phyloP scores from a whole-genome alignment of 2,888 invertebrate species.

The Xylocampa areola region DNA sequence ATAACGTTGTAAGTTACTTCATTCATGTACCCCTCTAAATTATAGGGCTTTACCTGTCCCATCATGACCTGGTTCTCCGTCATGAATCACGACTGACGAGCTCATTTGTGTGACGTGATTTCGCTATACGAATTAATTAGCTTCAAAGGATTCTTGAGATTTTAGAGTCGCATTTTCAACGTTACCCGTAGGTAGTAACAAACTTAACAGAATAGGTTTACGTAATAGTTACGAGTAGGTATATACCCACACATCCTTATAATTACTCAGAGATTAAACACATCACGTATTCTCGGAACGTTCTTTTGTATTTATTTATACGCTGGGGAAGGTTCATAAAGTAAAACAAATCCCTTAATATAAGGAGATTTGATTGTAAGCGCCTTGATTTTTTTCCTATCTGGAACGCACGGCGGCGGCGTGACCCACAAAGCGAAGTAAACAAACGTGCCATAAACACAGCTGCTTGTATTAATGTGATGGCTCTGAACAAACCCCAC shows the following conservation, averaged over 20 bases:
- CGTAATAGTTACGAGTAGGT: slow-evolving; percentile 41
- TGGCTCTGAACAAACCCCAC: slow-evolving; percentile 68
- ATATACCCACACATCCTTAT: slow-evolving; percentile 18
- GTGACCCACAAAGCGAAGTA: slow-evolving; percentile 59
- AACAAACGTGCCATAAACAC: slow-evolving; percentile 69
- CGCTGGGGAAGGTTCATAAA: slow-evolving; percentile 41
- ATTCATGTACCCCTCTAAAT: slow-evolving; percentile 61
- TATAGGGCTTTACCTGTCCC: slow-evolving; percentile 60
- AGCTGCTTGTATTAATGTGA: slow-evolving; percentile 69
- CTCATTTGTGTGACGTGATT: slow-evolving; percentile 56
- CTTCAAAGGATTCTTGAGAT: slow-evolving; percentile 56
- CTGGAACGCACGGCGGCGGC: slow-evolving; percentile 47
- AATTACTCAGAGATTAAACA: slow-evolving; percentile 47
- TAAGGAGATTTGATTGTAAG: slow-evolving; percentile 62
- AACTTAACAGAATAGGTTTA: slow-evolving; percentile 41
- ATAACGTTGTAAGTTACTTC: slow-evolving; percentile 53
- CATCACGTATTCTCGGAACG: slow-evolving; percentile 52
- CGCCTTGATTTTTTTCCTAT: slow-evolving; percentile 58
- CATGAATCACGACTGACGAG: slow-evolving; percentile 58
- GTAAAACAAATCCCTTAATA: slow-evolving; percentile 58
- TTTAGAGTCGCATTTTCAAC: slow-evolving; percentile 47
- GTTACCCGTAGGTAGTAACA: slow-evolving; percentile 31
- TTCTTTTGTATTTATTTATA: slow-evolving; percentile 54
- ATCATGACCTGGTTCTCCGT: slow-evolving; percentile 60
- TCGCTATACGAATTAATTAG: slow-evolving; percentile 58